Evolutionary conservation across 2,888 invertebrate genomes (phyloP).

Genomic region (Drosophila robusta): DNA sequence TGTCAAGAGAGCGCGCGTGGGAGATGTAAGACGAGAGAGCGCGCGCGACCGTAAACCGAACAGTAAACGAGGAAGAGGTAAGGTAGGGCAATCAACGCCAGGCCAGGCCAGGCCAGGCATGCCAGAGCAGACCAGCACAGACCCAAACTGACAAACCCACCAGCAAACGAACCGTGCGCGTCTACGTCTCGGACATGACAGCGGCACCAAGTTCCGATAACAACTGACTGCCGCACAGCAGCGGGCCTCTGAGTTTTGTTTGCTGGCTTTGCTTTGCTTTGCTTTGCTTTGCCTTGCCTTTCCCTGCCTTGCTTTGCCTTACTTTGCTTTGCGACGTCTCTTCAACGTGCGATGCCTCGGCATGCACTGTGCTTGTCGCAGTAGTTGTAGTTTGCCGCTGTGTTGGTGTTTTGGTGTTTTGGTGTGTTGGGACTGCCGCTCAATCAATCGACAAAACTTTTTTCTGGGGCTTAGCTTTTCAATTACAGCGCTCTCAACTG

Average conservation of each 20-base stretch:
- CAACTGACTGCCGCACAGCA: constrained; percentile 61
- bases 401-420: constrained; percentile 12
- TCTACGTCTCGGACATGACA: constrained; percentile 67
- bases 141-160: constrained; percentile 39
- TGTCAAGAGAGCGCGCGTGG: constrained; percentile 71
- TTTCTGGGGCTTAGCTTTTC: constrained; percentile 53
- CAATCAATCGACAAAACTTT: constrained; percentile 75
- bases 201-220: constrained; percentile 72
- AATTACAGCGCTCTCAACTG: constrained; percentile 50
- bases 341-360: constrained; percentile 15
- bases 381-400: constrained; percentile 25
- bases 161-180: constrained; percentile 61
- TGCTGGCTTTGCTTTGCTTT: constrained; percentile 42
- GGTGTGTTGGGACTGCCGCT: constrained; percentile 32
- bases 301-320: constrained; percentile 5
- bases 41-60: constrained; percentile 33
- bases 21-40: constrained; percentile 49
- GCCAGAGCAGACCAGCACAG: constrained; percentile 3
- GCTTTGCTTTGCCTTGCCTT: constrained; percentile 13
- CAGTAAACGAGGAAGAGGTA: constrained; percentile 25
- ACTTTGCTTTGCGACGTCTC: constrained; percentile 13
- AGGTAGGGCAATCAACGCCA: constrained; percentile 43
- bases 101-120: constrained; percentile 21
- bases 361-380: constrained; percentile 15
- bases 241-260: constrained; percentile 58